These are phyloP conservation scores for Heteromyza rotundicornis DNA, from an alignment of 2,888 invertebrate species.

Conservation along the genomic window DNA sequence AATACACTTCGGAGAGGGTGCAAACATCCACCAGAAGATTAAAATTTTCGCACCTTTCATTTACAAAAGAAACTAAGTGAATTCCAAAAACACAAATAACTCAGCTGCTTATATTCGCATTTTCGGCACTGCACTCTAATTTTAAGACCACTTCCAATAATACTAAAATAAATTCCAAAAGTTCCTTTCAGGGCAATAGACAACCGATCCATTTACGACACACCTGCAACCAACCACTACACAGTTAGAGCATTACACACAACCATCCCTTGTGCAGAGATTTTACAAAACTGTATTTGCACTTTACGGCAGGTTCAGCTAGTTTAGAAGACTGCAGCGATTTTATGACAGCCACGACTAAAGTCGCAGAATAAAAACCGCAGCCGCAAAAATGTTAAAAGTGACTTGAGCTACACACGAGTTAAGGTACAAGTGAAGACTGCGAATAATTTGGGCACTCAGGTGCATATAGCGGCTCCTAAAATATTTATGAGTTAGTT, in stretches of 20 bases:
- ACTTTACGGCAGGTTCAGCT: constrained; percentile 1
- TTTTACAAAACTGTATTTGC: background rate
- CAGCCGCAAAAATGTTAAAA: background rate
- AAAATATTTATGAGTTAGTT: background rate
- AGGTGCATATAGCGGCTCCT: background rate
- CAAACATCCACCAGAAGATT: no score
- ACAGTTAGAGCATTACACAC: background rate
- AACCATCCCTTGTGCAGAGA: background rate
- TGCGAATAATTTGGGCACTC: background rate
- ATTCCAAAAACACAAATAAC: no score
- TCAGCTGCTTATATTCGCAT: no score
- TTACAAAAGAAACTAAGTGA: no score
- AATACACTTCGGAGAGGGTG: no score
- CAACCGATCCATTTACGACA: constrained; percentile 18
- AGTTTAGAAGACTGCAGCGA: background rate
- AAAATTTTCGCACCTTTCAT: no score
- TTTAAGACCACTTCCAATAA: no score
- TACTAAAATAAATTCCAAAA: background rate
- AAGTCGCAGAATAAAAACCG: background rate
- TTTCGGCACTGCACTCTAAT: no score
- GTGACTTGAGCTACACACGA: background rate
- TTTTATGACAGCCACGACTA: constrained; percentile 3
- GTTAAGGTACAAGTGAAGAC: background rate
- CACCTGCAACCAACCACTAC: background rate
- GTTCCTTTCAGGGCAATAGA: constrained; percentile 14